Evolutionary conservation across 2,797 vertebrate genomes (phyloP).

Genomic region (Anguilla pacifica): DNA sequence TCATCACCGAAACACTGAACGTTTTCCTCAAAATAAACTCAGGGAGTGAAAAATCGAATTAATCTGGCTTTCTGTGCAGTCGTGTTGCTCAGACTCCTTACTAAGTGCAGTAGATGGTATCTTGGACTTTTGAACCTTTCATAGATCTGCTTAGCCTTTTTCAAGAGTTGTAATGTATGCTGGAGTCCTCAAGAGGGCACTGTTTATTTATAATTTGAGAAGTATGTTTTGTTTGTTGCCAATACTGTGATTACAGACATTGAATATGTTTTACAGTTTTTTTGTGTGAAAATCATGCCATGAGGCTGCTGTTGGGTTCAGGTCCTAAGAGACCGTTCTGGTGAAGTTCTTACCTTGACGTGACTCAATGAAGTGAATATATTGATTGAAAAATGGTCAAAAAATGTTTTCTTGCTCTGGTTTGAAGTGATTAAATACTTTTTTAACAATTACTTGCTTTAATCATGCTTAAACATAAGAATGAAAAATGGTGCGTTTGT

Average conservation of each 20-base stretch:
- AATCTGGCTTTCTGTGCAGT: not conserved
- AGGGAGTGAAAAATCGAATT: not conserved
- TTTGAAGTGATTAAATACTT: not conserved
- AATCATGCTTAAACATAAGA: too few relatives aligned
- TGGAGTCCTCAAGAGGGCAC: slow-evolving; percentile 40
- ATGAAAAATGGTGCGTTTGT: not conserved
- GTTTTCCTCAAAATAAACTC: not conserved
- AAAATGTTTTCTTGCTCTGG: not conserved
- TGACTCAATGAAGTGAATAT: not conserved
- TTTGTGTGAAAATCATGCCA: not conserved
- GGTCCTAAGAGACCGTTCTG: too few relatives aligned
- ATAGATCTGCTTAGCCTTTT: not conserved
- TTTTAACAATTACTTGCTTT: not conserved
- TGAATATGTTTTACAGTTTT: not conserved
- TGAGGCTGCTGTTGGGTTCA: not conserved
- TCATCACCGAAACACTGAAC: not conserved
- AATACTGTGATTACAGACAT: not conserved
- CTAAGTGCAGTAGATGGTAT: slow-evolving; percentile 22
- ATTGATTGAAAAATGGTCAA: not conserved
- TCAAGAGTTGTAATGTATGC: slow-evolving; percentile 27
- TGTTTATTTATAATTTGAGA: slow-evolving; percentile 27
- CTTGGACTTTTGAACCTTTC: not conserved
- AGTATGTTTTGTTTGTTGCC: not conserved
- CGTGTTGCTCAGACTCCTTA: not conserved
- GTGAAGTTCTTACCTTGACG: not conserved